These are phyloP conservation scores for Zaprionus taronus DNA, from an alignment of 1,140 invertebrate genomes.

Conservation along the genomic window DNA sequence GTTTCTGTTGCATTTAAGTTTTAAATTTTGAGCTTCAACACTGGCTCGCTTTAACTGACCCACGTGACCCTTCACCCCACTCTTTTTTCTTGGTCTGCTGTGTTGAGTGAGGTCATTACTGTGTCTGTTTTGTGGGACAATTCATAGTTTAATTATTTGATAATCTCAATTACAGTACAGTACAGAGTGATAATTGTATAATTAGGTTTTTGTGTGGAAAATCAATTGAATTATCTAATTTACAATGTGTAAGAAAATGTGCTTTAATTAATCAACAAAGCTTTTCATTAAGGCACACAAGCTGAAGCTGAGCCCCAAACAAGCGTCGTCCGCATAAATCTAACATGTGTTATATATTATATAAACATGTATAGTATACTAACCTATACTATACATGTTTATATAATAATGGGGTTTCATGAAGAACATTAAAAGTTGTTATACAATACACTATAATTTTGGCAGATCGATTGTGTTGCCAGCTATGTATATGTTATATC, in stretches of 20 bases:
- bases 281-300: no score
- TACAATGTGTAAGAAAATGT: no score
- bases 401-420: not conserved
- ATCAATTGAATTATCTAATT: not conserved
- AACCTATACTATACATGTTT: no score
- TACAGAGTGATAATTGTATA: not conserved
- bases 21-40: slow-evolving; percentile 45
- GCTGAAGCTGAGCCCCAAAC: no score
- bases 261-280: no score
- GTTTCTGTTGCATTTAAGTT: slow-evolving; percentile 66
- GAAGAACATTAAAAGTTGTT: no score
- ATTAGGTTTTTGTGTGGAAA: not conserved
- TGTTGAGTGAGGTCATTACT: slow-evolving; percentile 61
- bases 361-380: no score
- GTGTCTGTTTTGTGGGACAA: not conserved
- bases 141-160: not conserved
- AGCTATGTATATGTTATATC: no score
- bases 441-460: no score
- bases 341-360: not conserved
- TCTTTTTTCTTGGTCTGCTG: slow-evolving; percentile 20
- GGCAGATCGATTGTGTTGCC: no score
- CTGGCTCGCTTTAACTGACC: slow-evolving; percentile 50
- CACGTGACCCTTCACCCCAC: slow-evolving; percentile 11
- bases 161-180: not conserved
- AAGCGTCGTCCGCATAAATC: no score